Evolutionary conservation across 1,140 invertebrate genomes (phyloP), one percentile per base, ranked within the genome.

Genomic region (Monomorium pharaonis): DNA sequence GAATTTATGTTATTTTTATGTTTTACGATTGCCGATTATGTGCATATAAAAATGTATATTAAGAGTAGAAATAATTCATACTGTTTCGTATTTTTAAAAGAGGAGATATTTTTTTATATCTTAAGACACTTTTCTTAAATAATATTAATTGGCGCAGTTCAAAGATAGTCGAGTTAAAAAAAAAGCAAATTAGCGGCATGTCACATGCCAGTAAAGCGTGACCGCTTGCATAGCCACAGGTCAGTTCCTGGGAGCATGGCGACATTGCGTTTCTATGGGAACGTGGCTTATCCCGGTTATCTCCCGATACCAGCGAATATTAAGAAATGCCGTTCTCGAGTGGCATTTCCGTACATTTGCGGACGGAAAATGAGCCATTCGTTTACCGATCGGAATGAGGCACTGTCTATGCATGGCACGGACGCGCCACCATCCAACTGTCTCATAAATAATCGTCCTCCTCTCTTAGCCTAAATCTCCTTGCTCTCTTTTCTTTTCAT

Each of bases 381-480:
- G 91, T 92, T 88, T 92, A 88, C 77, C 74, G 69, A 27, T 54
- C 18, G 42, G 88, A 94, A 94, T 92, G 89, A 94, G 93, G 91
- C 86, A 91, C 92, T 94, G 93, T 93, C 92, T 91, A 94, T 94
- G 94, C 94, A 93, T 92, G 91, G 93, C 94, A 94, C 94, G 93
- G 88, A 91, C 92, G 92, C 93, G 91, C 90, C 90, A 90, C 87
- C 87, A 63, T 90, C 85, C 89, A 84, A 86, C 90, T 87, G 84
- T 85, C 90, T 92, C 89, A 94, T 94, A 94, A 94, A 94, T 94
- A 94, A 94, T 93, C 91, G 85, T 88, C 80, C 74, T 51, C 30
- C 69, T 63, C 65, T 75, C 49, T 76, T 62, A 67, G 37, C 74
- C 44, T 78, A 67, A 72, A 74, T 27, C 70, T 30, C 42, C 27